A percentile compares a stretch with the other conserved stretches of the same genome.
Evolutionary conservation across 2,888 invertebrate species (phyloP).

Genomic region (Torymus texanus): DNA sequence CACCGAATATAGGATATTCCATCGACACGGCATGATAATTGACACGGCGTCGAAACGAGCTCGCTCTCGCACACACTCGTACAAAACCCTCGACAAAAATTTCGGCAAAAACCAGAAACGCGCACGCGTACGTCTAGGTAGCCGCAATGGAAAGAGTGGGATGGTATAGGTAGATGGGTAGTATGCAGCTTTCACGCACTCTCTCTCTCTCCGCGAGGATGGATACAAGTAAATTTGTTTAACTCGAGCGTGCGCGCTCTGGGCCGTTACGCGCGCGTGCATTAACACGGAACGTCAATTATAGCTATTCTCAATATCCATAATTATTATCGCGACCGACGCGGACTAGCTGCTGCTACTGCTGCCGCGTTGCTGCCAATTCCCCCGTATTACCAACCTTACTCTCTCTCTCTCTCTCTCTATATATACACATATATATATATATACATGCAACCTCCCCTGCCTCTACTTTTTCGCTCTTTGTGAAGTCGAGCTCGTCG

Average conservation of each 20-base stretch:
- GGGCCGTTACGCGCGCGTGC: conserved; percentile 55
- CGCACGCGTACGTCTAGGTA: conserved; percentile 26
- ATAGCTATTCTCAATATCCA: conserved; percentile 71
- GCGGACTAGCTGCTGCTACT: conserved; percentile 23
- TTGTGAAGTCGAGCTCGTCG: conserved; percentile 32
- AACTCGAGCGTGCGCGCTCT: conserved; percentile 57
- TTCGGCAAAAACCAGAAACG: conserved; percentile 29
- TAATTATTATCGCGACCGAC: conserved; percentile 67
- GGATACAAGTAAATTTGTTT: conserved; percentile 65
- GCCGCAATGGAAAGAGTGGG: no score
- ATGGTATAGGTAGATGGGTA: no score
- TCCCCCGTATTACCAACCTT: conserved; percentile 51
- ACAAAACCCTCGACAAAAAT: conserved; percentile 39
- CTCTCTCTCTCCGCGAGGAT: not conserved
- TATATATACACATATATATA: not conserved
- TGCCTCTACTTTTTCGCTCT: conserved; percentile 39
- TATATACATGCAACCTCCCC: not conserved
- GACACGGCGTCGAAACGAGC: conserved; percentile 52
- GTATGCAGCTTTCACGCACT: not conserved
- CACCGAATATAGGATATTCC: conserved; percentile 40
- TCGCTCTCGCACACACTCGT: not conserved
- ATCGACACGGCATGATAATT: conserved; percentile 53
- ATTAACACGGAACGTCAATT: conserved; percentile 69
- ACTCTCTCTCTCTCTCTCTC: not conserved
- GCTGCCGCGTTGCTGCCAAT: conserved; percentile 37